A percentile compares a stretch with the other conserved stretches of the same genome.
phyloP scores from a whole-genome alignment of 2,888 invertebrate genomes.

The Magallana nippona region DNA sequence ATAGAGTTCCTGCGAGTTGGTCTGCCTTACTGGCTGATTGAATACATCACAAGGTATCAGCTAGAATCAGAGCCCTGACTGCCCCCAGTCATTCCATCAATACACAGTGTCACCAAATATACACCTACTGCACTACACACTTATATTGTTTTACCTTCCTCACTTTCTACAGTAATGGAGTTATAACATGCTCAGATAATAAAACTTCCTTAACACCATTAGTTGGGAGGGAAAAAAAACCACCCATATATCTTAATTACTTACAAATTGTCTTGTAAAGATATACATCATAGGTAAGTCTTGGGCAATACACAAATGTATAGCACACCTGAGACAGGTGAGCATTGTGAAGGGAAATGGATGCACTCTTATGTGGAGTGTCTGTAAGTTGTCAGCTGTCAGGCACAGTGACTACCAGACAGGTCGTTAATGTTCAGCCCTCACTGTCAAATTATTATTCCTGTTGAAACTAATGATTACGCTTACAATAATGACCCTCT shows the following conservation, averaged over 20 bases:
- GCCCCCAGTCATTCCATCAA: slow-evolving; percentile 18
- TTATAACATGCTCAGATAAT: neutral
- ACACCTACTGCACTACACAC: slow-evolving; percentile 6
- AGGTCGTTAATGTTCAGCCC: too few species aligned
- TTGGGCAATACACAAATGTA: neutral
- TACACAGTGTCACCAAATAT: slow-evolving; percentile 2
- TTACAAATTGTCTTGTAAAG: slow-evolving; percentile 4
- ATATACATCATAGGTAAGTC: neutral
- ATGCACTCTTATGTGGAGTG: neutral
- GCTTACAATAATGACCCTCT: too few species aligned
- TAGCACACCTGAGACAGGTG: neutral
- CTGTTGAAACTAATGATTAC: too few species aligned
- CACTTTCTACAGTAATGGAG: neutral
- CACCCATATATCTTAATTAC: neutral
- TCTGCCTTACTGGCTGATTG: neutral
- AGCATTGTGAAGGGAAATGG: neutral
- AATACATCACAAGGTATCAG: neutral
- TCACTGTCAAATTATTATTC: too few species aligned
- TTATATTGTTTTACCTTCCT: neutral
- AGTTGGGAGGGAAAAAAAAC: neutral
- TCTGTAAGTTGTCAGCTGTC: too few species aligned
- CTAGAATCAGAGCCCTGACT: neutral
- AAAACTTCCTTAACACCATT: neutral
- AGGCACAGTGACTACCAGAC: too few species aligned
- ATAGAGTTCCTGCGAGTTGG: neutral